Conservation (phyloP, 1,140 invertebrate species). For the Agrilus planipennis region DNA sequence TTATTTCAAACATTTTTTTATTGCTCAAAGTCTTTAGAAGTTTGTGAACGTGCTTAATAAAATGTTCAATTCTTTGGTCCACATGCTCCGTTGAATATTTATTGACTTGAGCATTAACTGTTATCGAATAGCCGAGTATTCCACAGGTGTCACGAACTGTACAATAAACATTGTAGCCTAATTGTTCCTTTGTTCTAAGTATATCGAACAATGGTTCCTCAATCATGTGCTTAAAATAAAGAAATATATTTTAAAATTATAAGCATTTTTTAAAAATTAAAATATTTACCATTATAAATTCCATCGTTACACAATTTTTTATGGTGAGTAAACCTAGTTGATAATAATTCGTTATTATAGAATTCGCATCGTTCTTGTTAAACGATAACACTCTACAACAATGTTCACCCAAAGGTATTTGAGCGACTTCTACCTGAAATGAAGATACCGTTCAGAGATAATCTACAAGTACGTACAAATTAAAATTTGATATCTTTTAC, state of each 20-base stretch:
- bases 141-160: constrained; percentile 54
- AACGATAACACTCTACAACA: constrained; percentile 56
- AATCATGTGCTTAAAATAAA: constrained; percentile 48
- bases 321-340: constrained; percentile 57
- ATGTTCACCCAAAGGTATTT: constrained; percentile 52
- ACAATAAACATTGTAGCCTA: constrained; percentile 73
- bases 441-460: too few species aligned
- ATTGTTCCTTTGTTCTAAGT: constrained; percentile 78
- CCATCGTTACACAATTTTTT: constrained; percentile 55
- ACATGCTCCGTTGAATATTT: constrained; percentile 49
- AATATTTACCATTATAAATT: constrained; percentile 57
- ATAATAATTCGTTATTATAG: constrained; percentile 80
- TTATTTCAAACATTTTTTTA: constrained; percentile 48
- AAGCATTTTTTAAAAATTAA: constrained; percentile 2
- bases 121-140: constrained; percentile 60
- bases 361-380: constrained; percentile 66
- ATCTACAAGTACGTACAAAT: too few species aligned
- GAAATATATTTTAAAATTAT: constrained; percentile 7
- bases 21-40: constrained; percentile 46
- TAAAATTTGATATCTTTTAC: too few species aligned
- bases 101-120: constrained; percentile 58
- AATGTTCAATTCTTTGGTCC: constrained; percentile 61
- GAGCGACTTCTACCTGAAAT: constrained; percentile 38
- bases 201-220: constrained; percentile 81
- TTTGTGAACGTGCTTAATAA: constrained; percentile 52